phyloP scores from a whole-genome alignment of 1,140 invertebrate genomes.

The Dryas iulia region DNA sequence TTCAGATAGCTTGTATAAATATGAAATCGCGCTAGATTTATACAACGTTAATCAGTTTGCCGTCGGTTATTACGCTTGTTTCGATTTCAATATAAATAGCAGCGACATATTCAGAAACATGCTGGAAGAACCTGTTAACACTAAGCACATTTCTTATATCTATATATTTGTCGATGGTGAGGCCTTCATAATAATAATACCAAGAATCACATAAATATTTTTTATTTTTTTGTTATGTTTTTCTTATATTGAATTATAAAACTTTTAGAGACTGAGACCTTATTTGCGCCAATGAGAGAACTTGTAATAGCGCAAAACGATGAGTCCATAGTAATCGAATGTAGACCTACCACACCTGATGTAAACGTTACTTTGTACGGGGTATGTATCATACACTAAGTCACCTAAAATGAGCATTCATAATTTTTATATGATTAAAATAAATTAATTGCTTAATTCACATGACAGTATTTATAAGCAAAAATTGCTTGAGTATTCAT shows the following conservation, averaged over 20 bases:
- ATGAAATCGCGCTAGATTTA: conserved; percentile 65
- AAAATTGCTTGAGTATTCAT: conserved; percentile 47
- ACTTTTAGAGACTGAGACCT: conserved; percentile 79
- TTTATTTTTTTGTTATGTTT: conserved; percentile 3
- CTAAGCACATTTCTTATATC: conserved; percentile 72
- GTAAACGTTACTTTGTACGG: conserved; percentile 79
- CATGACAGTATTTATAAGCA: conserved; percentile 5
- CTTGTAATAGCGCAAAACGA: conserved; percentile 67
- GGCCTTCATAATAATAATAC: conserved; percentile 29
- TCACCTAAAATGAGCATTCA: background rate
- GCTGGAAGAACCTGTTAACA: conserved; percentile 65
- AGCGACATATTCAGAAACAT: conserved; percentile 56
- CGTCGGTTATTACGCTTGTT: conserved; percentile 84
- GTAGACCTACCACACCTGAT: conserved; percentile 85
- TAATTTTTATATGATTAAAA: conserved; percentile 10
- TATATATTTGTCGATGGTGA: conserved; percentile 86
- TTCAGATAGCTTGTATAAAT: conserved; percentile 57
- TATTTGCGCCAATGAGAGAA: conserved; percentile 76
- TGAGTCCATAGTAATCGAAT: conserved; percentile 81
- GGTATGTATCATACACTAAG: conserved; percentile 60
- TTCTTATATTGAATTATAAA: conserved; percentile 26
- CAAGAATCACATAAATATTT: background rate
- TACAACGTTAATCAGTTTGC: conserved; percentile 68
- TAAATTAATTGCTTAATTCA: conserved; percentile 22
- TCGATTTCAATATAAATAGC: conserved; percentile 55